Percentiles rank a stretch among this genome's conserved stretches.
Evolutionary conservation across 2,797 vertebrate species (phyloP).

Genomic region (Philypnodon macrostomus): DNA sequence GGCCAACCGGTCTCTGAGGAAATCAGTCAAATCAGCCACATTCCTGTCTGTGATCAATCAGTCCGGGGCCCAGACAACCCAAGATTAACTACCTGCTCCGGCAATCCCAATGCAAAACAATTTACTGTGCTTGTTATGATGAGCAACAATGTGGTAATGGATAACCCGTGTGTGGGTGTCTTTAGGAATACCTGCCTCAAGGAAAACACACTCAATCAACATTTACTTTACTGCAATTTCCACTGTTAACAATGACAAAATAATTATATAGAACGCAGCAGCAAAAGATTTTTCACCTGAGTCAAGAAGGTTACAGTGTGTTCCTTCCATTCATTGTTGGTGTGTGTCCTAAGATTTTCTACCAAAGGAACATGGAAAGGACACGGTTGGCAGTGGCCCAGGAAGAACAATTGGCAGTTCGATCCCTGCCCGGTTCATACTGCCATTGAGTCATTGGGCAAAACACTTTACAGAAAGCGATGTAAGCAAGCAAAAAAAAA

Average conservation of each 20-base stretch:
- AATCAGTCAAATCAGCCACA: slow-evolving; percentile 67
- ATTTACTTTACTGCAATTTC: slow-evolving; percentile 34
- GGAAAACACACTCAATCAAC: slow-evolving; percentile 18
- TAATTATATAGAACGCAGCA: slow-evolving; percentile 52
- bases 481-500: too few relatives aligned
- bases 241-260: slow-evolving; percentile 36
- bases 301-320: too few relatives aligned
- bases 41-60: slow-evolving; percentile 78
- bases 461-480: too few relatives aligned
- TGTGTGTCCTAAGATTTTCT: too few relatives aligned
- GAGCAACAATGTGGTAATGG: slow-evolving; percentile 23
- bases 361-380: too few relatives aligned
- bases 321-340: too few relatives aligned
- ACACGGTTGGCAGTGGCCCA: too few relatives aligned
- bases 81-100: slow-evolving; percentile 60
- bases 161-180: slow-evolving; percentile 7
- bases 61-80: slow-evolving; percentile 67
- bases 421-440: too few relatives aligned
- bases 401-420: too few relatives aligned
- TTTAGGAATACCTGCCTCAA: slow-evolving; percentile 22
- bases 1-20: slow-evolving; percentile 65
- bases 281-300: too few relatives aligned
- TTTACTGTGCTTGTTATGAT: slow-evolving; percentile 32
- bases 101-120: slow-evolving; percentile 31
- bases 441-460: too few relatives aligned